Percentiles rank a stretch among this genome's conserved stretches.
These are phyloP conservation scores for Danio kyathit DNA, from an alignment of 2,797 vertebrate species.

Conservation along the genomic window DNA sequence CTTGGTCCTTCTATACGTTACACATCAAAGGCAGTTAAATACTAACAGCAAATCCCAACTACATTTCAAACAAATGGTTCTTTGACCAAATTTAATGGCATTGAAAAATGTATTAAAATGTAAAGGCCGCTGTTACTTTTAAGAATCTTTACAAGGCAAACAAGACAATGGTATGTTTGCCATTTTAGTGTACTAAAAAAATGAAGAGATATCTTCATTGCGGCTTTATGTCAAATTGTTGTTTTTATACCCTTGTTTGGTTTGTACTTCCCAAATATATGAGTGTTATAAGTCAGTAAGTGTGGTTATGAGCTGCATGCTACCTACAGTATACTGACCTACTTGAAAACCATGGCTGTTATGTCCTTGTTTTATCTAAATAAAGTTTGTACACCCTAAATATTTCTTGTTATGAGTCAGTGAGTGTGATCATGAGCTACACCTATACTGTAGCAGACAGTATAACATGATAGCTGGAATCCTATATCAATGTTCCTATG, in stretches of 20 bases:
- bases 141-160: not conserved
- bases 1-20: conserved; percentile 95
- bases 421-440: conserved; percentile 17
- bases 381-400: conserved; percentile 1
- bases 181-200: not conserved
- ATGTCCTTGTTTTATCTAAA: conserved; percentile 17
- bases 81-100: not conserved
- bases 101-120: not conserved
- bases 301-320: too few relatives aligned
- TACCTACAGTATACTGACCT: not conserved
- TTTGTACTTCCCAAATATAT: too few relatives aligned
- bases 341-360: not conserved
- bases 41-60: not conserved
- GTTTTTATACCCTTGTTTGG: too few relatives aligned
- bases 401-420: not conserved
- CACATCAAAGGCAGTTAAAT: conserved; percentile 78
- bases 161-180: not conserved
- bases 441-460: conserved; percentile 42
- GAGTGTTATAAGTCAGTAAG: too few relatives aligned
- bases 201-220: not conserved
- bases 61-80: not conserved
- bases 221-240: not conserved
- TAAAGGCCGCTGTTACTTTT: not conserved
- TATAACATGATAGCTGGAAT: conserved; percentile 63
- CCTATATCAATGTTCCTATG: conserved; percentile 81